A percentile compares a stretch with the other conserved stretches of the same genome.
These are phyloP conservation scores for Episyrphus balteatus DNA, from an alignment of 1,140 invertebrate genomes.

Conservation along the genomic window DNA sequence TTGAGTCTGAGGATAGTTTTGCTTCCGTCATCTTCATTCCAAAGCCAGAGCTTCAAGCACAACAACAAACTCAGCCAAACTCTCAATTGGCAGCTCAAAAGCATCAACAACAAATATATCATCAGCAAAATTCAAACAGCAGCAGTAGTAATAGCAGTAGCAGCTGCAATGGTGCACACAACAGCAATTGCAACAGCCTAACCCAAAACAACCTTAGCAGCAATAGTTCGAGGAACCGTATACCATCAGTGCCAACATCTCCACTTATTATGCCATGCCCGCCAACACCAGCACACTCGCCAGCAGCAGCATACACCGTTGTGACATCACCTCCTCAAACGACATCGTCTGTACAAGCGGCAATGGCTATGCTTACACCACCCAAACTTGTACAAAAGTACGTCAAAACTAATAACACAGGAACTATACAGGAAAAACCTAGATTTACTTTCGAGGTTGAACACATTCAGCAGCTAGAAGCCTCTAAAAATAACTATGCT, in stretches of 20 bases:
- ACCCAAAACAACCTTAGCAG: conserved; percentile 6
- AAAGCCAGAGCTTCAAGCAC: conserved; percentile 40
- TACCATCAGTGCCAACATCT: conserved; percentile 59
- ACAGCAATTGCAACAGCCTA: not conserved
- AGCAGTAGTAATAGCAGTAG: conserved; percentile 37
- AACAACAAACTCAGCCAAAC: conserved; percentile 27
- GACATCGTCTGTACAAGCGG: conserved; percentile 21
- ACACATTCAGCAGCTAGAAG: conserved; percentile 26
- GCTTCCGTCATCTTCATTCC: conserved; percentile 83
- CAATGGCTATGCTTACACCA: conserved; percentile 30
- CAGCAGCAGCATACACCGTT: conserved; percentile 22
- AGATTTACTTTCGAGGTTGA: conserved; percentile 31
- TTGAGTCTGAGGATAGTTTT: conserved; percentile 86
- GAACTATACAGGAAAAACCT: not conserved
- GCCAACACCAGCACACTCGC: conserved; percentile 36
- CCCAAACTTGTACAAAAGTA: conserved; percentile 5
- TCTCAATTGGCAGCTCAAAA: too few species aligned
- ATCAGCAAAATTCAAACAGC: conserved; percentile 39
- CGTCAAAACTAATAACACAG: not conserved
- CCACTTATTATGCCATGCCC: conserved; percentile 45
- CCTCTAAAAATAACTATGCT: conserved; percentile 1
- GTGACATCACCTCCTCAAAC: conserved; percentile 26
- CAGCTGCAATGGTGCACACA: conserved; percentile 5
- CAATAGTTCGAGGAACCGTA: conserved; percentile 11
- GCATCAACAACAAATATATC: conserved; percentile 20